phyloP scores from a whole-genome alignment of 2,888 invertebrate genomes.

The Eupithecia vulgata region DNA sequence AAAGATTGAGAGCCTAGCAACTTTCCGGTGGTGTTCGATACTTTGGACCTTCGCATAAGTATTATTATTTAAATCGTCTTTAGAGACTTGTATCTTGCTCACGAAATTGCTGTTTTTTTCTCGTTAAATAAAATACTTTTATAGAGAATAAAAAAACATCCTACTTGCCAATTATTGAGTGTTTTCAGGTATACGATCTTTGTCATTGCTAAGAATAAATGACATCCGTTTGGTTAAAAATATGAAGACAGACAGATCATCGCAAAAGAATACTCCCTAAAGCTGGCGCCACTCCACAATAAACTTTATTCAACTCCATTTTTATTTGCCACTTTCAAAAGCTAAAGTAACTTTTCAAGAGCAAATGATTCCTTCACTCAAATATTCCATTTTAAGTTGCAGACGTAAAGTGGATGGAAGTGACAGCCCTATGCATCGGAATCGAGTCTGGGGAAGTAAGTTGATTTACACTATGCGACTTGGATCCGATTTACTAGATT shows the following conservation, averaged over 20 bases:
- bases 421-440: constrained; percentile 34
- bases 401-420: constrained; percentile 38
- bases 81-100: too few species aligned
- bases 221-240: not conserved
- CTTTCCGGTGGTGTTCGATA: too few species aligned
- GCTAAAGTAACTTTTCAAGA: constrained; percentile 7
- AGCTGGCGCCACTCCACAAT: not conserved
- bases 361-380: constrained; percentile 26
- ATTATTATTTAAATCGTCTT: too few species aligned
- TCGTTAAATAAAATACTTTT: too few species aligned
- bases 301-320: not conserved
- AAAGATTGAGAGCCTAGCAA: too few species aligned
- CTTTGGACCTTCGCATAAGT: too few species aligned
- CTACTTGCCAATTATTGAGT: too few species aligned
- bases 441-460: not conserved
- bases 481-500: not conserved
- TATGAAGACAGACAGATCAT: not conserved
- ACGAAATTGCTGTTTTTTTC: too few species aligned
- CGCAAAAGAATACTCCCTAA: not conserved
- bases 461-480: not conserved
- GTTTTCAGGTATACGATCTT: not conserved
- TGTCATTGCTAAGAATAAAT: not conserved
- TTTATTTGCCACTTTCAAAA: constrained; percentile 9
- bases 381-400: constrained; percentile 44
- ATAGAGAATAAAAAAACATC: too few species aligned